phyloP scores from a whole-genome alignment of 2,797 vertebrate species.

The Protonibea diacanthus region DNA sequence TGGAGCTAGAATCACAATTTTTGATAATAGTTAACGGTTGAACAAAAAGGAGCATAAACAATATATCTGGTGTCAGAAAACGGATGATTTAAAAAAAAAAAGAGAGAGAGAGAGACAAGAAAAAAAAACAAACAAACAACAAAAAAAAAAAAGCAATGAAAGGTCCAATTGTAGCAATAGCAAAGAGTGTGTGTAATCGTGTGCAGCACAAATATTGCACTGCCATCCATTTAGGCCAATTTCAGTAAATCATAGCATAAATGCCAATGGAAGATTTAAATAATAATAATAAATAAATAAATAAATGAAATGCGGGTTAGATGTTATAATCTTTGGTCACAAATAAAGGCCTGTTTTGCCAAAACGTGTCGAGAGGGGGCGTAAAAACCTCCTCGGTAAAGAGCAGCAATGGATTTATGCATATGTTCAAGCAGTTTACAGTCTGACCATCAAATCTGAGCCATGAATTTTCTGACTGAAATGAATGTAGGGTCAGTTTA shows the following conservation, averaged over 20 bases:
- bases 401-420: slow-evolving; percentile 82
- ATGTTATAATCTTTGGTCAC: slow-evolving; percentile 80
- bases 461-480: slow-evolving; percentile 85
- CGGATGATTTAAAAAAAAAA: background rate
- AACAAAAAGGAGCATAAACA: slow-evolving; percentile 73
- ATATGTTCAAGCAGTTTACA: slow-evolving; percentile 84
- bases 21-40: slow-evolving; percentile 63
- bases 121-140: slow-evolving; percentile 32
- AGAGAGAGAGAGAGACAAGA: too few relatives aligned
- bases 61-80: slow-evolving; percentile 73
- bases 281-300: too few relatives aligned
- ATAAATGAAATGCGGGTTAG: slow-evolving; percentile 70
- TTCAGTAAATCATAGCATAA: slow-evolving; percentile 81
- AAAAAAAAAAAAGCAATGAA: slow-evolving; percentile 75
- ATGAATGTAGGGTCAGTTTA: slow-evolving; percentile 84
- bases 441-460: slow-evolving; percentile 86
- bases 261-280: slow-evolving; percentile 84
- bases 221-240: slow-evolving; percentile 84
- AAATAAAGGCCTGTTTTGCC: slow-evolving; percentile 80
- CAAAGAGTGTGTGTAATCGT: slow-evolving; percentile 72
- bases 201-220: slow-evolving; percentile 86
- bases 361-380: slow-evolving; percentile 69
- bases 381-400: slow-evolving; percentile 47
- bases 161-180: slow-evolving; percentile 86
- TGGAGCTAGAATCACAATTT: slow-evolving; percentile 70